A percentile compares a stretch with the other conserved stretches of the same genome.
Conservation (phyloP, 2,797 vertebrate species). For the Enteromius unitaeniatus region DNA sequence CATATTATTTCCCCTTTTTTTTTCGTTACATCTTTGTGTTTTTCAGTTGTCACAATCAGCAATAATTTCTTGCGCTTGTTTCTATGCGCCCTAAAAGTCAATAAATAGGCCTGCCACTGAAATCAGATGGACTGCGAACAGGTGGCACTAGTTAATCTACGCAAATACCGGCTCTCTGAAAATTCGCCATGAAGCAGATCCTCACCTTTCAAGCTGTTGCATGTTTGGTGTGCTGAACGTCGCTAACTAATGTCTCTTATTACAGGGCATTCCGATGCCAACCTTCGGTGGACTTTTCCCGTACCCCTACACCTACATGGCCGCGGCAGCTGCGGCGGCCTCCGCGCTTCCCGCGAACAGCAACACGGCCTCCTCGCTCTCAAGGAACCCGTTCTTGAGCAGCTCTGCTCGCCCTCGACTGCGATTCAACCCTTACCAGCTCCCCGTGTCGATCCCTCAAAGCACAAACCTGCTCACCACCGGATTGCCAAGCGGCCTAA, state of each 20-base stretch:
- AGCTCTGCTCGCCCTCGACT: conserved; percentile 86
- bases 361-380: conserved; percentile 81
- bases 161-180: not conserved
- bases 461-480: conserved; percentile 88
- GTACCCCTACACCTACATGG: conserved; percentile 98
- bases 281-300: conserved; percentile 96
- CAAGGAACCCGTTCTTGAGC: conserved; percentile 87
- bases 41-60: not conserved
- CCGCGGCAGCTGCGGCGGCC: conserved; percentile 90
- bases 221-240: not conserved
- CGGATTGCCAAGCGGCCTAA: conserved; percentile 79
- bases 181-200: not conserved
- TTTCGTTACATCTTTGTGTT: not conserved
- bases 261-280: conserved; percentile 97
- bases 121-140: conserved; percentile 15
- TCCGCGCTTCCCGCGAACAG: conserved; percentile 86
- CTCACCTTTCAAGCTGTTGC: not conserved
- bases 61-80: not conserved
- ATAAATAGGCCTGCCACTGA: not conserved
- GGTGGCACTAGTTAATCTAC: not conserved
- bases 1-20: too few relatives aligned
- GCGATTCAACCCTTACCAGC: conserved; percentile 96
- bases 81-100: not conserved
- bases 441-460: conserved; percentile 90
- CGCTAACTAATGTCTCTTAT: conserved; percentile 37